Evolutionary conservation across 1,140 invertebrate genomes (phyloP), one percentile per base, ranked within the genome.

Genomic region (Paraescarpia echinospica): DNA sequence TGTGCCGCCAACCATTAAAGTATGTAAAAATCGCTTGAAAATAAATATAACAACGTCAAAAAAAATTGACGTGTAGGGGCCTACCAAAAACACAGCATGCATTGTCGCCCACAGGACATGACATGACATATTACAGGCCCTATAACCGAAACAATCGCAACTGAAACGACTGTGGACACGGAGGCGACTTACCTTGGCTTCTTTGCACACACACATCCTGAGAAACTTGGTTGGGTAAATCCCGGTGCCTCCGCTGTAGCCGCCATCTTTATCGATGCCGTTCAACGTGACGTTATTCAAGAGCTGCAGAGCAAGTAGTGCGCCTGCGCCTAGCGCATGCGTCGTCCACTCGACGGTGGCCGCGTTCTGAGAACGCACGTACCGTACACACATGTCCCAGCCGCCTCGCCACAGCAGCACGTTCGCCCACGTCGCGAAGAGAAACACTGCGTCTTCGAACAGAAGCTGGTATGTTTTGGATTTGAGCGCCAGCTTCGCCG

Each of bases 281-380:
- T 93, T 77, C 33, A 93, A 91, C 41, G 91, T 92, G 89, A 93
- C 93, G 51, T 93, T 93, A n/a, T 93, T 93, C 35, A 93, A 90
- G 35, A 90, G 59, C 48, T 93, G 93, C 35, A 93, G 48, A 35
- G 77, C 48, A 59, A 93, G 35, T n/a, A 93, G 89, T 33, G 91
- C 93, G 33, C 89, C 89, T 34, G 93, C 89, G 27, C 93, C 93
- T n/a, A 92, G 92, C 91, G 48, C 48, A 89, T 93, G 93, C 34
- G 88, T 92, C 8, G 92, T 89, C 93, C 93, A 93, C 33, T 89
- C 51, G 59, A 91, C 93, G 18, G 35, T 34, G 33, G 92, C 91
- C 22, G 34, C 27, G 33, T 89, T 48, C 41, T 93, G 59, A 14
- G 93, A 92, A 4, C 92, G 93, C 92, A 93, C 88, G 41, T 93